phyloP scores from a whole-genome alignment of 2,888 invertebrate genomes.

The Dasysyrphus tricinctus region DNA sequence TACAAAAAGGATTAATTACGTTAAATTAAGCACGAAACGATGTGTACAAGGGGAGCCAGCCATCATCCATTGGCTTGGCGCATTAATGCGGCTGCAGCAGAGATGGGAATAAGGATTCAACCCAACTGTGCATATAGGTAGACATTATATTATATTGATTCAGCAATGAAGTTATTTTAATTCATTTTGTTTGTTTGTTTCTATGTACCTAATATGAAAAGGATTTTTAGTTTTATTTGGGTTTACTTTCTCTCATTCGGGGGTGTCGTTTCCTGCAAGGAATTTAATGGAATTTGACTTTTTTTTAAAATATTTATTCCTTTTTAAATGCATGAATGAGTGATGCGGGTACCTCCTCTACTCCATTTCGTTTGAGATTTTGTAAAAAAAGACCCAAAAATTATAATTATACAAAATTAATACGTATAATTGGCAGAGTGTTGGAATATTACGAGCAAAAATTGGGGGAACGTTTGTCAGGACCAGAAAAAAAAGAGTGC shows the following conservation, averaged over 20 bases:
- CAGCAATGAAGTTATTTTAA: conserved; percentile 22
- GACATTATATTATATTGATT: conserved; percentile 23
- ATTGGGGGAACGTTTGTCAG: not conserved
- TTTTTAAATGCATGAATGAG: not conserved
- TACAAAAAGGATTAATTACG: conserved; percentile 76
- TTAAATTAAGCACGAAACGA: conserved; percentile 77
- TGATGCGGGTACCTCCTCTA: not conserved
- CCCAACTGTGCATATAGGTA: not conserved
- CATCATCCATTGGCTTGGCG: conserved; percentile 68
- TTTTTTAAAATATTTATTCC: not conserved
- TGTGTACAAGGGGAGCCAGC: conserved; percentile 71
- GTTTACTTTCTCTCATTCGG: conserved; percentile 8
- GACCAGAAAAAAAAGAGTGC: not conserved
- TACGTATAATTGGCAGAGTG: not conserved
- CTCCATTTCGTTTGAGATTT: not conserved
- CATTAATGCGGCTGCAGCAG: conserved; percentile 71
- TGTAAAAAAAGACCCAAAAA: not conserved
- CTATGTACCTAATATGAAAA: not conserved
- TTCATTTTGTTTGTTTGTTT: not conserved
- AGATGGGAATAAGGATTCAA: conserved; percentile 60
- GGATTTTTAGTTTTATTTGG: conserved; percentile 35
- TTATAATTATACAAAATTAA: conserved; percentile 9
- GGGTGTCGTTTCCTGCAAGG: not conserved
- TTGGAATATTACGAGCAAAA: not conserved
- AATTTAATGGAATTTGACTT: not conserved